Evolutionary conservation across 1,140 invertebrate species (phyloP).

Genomic region (Spodoptera litura): DNA sequence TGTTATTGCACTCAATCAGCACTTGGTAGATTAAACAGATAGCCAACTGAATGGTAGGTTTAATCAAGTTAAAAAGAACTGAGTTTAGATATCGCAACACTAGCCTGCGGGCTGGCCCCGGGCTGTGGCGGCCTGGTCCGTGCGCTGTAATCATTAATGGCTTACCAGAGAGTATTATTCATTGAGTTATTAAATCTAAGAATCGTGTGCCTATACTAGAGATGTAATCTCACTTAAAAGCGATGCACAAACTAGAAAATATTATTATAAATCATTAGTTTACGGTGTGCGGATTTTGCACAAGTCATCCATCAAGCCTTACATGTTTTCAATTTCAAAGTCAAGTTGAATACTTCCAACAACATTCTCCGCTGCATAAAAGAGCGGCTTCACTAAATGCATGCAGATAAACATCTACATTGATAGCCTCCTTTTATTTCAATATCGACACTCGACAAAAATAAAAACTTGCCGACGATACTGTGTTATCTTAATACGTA

Average conservation of each 20-base stretch:
- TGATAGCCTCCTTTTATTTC: slow-evolving; percentile 29
- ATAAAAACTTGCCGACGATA: slow-evolving; percentile 23
- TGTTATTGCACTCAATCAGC: slow-evolving; percentile 23
- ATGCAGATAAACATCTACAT: slow-evolving; percentile 23
- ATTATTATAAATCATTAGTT: no score
- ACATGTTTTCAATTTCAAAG: neutral
- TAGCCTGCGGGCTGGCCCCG: neutral
- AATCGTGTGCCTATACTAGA: no score
- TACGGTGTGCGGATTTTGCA: no score
- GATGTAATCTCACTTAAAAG: no score
- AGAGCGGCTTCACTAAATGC: neutral
- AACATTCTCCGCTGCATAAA: neutral
- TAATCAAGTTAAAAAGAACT: slow-evolving; percentile 10
- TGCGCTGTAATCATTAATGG: no score
- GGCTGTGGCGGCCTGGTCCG: neutral
- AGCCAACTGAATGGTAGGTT: neutral
- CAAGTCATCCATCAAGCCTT: no score
- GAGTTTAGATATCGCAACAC: no score
- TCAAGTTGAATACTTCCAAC: neutral
- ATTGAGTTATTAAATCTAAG: no score
- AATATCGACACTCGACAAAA: slow-evolving; percentile 27
- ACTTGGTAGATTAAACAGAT: slow-evolving; percentile 25
- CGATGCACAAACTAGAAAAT: no score
- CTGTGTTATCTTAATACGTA: slow-evolving; percentile 27
- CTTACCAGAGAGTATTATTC: no score